These are phyloP conservation scores for Papilio gigon DNA, from an alignment of 2,888 invertebrate genomes.

Conservation along the genomic window DNA sequence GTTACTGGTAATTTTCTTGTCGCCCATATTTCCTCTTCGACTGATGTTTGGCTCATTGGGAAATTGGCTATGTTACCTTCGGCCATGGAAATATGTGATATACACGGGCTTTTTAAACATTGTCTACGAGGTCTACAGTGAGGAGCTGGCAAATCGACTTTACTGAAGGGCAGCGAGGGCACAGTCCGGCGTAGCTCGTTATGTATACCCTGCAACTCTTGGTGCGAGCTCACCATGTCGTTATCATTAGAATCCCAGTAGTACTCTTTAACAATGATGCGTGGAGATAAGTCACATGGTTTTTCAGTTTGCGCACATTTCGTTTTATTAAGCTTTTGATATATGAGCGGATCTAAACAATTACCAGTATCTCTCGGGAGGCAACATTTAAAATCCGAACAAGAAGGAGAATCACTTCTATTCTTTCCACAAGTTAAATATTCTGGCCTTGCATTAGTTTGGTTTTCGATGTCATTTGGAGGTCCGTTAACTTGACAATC, in stretches of 20 bases:
- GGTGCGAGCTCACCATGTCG: conserved; percentile 22
- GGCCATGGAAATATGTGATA: conserved; percentile 19
- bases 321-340: conserved; percentile 3
- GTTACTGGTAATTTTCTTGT: conserved; percentile 13
- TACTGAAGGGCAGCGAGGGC: conserved; percentile 30
- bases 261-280: conserved; percentile 58
- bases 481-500: conserved; percentile 48
- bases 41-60: conserved; percentile 18
- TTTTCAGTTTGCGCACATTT: conserved; percentile 15
- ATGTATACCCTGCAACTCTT: conserved; percentile 15
- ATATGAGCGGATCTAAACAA: not conserved
- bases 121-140: conserved; percentile 8
- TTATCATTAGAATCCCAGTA: conserved; percentile 53
- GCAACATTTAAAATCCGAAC: not conserved
- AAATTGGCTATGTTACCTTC: not conserved
- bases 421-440: not conserved
- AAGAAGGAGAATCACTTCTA: not conserved
- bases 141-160: conserved; percentile 11
- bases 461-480: conserved; percentile 42
- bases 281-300: conserved; percentile 47
- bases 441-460: conserved; percentile 32
- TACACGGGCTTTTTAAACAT: conserved; percentile 10
- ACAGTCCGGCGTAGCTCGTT: conserved; percentile 34
- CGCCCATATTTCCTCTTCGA: conserved; percentile 21
- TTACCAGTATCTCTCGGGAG: not conserved